Base-by-base conservation (phyloP, 1,140 invertebrate genomes). In the Pararge aegeria region DNA sequence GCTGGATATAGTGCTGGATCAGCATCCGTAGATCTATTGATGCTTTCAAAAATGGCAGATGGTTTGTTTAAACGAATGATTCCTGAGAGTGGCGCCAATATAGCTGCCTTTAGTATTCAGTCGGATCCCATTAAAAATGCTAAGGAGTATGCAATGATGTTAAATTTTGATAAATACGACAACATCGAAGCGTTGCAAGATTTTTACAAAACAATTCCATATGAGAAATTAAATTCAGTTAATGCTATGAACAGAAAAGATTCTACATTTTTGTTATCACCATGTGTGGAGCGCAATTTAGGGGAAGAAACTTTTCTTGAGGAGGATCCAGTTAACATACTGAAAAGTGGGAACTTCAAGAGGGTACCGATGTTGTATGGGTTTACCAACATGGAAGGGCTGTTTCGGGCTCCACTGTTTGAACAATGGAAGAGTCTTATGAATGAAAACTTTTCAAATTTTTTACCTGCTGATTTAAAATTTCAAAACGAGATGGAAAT, bases 11-110 rank as follows among this genome's bases (percentile, higher is more conserved):
- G 77, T 53, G 73, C 81, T 9, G 81, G 81, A 5, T 53, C 72
- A 5, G 44, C 71, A 0, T 53, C 77, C 0, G 72, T 73, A 3
- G 72, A 82, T 49, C 48, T 79, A 9, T 21, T 84, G 6, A 68
- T 68, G 40, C 19, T 82, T 9, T 84, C 78, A 5, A 71, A 68
- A 42, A 54, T 64, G 40, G 46, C 78, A 5, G 63, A 70, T 49
- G 75, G 70, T 42, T 66, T 82, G 48, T 82, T 82, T 38, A 70
- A 72, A 27, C 80, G 71, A 64, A 70, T 73, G 2, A 77, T 81
- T 15, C 48, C 64, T 1, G 75, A 78, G 27, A 76, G 73, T 52
- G 78, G 78, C 0, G 29, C 67, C 0, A 68, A 46, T 40, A 44
- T 63, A 1, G 68, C 65, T 2, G 48, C 58, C 2, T 73, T 68